phyloP scores from a whole-genome alignment of 2,797 vertebrate species.

The Sphenodon punctatus region DNA sequence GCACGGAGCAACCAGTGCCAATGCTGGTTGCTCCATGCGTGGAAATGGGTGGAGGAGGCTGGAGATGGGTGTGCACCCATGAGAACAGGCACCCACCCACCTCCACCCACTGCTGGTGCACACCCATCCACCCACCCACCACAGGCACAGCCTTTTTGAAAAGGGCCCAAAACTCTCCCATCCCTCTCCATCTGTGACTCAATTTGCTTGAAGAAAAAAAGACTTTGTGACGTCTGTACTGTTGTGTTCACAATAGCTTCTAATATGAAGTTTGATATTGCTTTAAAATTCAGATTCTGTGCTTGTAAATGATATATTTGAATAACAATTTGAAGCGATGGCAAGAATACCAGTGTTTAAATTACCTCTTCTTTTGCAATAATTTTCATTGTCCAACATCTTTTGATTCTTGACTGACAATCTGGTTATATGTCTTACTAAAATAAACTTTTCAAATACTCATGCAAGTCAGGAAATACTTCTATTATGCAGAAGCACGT shows the following conservation, averaged over 20 bases:
- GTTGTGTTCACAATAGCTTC: not conserved
- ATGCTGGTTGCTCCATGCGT: too few species aligned
- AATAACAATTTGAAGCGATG: not conserved
- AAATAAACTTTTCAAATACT: not conserved
- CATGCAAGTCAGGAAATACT: not conserved
- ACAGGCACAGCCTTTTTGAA: too few species aligned
- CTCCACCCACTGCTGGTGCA: too few species aligned
- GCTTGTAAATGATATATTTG: not conserved
- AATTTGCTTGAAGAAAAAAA: not conserved
- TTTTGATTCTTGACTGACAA: constrained; percentile 15
- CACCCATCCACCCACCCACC: too few species aligned
- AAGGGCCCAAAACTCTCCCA: not conserved
- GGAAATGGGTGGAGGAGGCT: too few species aligned
- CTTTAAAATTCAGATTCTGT: not conserved
- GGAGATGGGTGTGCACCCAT: too few species aligned
- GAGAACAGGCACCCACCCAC: too few species aligned
- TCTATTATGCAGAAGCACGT: not conserved
- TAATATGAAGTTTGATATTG: not conserved
- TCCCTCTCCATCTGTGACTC: not conserved
- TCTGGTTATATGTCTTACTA: not conserved
- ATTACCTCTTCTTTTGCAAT: not conserved
- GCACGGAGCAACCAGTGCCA: too few species aligned
- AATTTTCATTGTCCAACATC: not conserved
- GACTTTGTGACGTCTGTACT: not conserved
- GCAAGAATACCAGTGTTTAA: not conserved